Evolutionary conservation across 30 jellyfish, hydroid and myxozoan species (phyloP), one percentile per base, ranked within the genome.

Genomic region (Hydra vulgaris): DNA sequence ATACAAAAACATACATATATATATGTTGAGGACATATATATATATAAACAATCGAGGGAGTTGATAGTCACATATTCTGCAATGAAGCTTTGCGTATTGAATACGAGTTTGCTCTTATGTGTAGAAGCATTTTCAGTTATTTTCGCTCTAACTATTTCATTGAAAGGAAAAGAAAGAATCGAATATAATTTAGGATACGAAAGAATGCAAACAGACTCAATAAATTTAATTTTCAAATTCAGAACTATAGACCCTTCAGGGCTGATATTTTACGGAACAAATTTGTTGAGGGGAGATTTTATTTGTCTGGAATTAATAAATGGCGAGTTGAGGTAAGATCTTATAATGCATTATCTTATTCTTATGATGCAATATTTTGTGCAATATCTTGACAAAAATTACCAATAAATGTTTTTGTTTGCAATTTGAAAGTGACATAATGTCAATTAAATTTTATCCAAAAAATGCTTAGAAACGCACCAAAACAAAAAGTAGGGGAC

Each of bases 161-260:
- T 80, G 70, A 67, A 54, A 26, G 87, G 87, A 17, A 54, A 53
- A 8, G 87, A 80, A 80, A 25, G 26, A 5, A 80, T 80, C 25
- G 71, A 18, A 12, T 66, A 80, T 26, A 95, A 92, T 74, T 79
- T 92, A 69, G 71, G 96, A 17, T 77, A 73, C 7, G 26, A 66
- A 18, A 18, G 71, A 25, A 86, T 87, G 73, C 85, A 87, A 7
- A 71, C 95, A 7, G 89, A 80, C 26, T 73, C 67, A 61, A 74
- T 54, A 22, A 83, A 80, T n/a, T 79, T 92, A 1, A 81, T 95
- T 0, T 92, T 92, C 52, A 79, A 87, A n/a, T 92, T 92, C 26
- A 92, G 85, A 70, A 92, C 99, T 16, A 92, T 92, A 77, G 81
- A 87, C 80, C 88, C 99, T 12, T 81, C 89, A 23, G 96, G 99